Percentiles rank a stretch among this genome's conserved stretches.
Evolutionary conservation across 2,888 invertebrate species (phyloP).

Genomic region (Sclerodermus sp.): DNA sequence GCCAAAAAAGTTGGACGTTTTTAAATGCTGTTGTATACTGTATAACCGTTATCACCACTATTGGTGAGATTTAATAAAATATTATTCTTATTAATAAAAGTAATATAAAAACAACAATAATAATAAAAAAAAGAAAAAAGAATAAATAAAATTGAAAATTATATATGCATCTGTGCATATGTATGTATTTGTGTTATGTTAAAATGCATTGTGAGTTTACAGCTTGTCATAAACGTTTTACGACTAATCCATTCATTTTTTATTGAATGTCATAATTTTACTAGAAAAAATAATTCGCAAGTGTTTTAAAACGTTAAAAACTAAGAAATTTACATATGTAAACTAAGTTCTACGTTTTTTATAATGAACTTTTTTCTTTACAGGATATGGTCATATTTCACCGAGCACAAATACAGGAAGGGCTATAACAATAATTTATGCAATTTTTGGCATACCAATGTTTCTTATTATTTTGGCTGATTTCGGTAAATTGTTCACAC

Average conservation of each 20-base stretch:
- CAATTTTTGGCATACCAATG: conserved; percentile 92
- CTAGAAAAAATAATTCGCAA: background rate
- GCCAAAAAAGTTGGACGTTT: conserved; percentile 85
- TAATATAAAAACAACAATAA: too few relatives aligned
- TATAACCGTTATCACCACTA: conserved; percentile 83
- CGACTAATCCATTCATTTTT: too few relatives aligned
- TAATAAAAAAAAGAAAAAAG: too few relatives aligned
- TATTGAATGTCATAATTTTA: too few relatives aligned
- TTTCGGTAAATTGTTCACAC: conserved; percentile 88
- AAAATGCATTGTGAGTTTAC: too few relatives aligned
- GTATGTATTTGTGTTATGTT: too few relatives aligned
- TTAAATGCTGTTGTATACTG: conserved; percentile 85
- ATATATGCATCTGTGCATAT: too few relatives aligned
- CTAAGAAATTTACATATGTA: background rate
- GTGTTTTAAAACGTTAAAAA: background rate
- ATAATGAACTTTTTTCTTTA: conserved; percentile 37
- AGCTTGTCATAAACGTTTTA: too few relatives aligned
- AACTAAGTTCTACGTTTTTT: conserved; percentile 3
- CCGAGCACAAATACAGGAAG: conserved; percentile 87
- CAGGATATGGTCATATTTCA: conserved; percentile 96
- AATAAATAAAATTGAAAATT: too few relatives aligned
- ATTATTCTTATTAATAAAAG: too few relatives aligned
- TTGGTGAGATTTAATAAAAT: conserved; percentile 67
- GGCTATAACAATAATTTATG: conserved; percentile 88
- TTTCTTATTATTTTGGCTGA: conserved; percentile 93